These are phyloP conservation scores for Euthynnus affinis DNA, from an alignment of 2,797 vertebrate species.

Conservation along the genomic window DNA sequence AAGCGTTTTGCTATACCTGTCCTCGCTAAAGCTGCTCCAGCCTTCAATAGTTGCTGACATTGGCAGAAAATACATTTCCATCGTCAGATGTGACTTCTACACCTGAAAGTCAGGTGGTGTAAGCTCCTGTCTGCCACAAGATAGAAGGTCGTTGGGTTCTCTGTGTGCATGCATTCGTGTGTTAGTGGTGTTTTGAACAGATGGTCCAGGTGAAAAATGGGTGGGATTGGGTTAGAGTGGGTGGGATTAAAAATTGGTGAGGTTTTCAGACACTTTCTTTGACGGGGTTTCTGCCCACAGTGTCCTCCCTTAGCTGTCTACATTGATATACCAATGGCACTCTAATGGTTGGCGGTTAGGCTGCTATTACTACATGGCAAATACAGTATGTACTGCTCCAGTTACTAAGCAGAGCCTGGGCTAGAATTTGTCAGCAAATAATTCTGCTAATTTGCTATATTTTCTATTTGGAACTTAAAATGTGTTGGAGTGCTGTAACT, in stretches of 20 bases:
- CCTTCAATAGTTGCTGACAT: background rate
- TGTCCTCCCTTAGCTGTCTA: background rate
- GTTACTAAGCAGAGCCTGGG: background rate
- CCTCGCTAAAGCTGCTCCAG: background rate
- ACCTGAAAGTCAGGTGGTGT: slow-evolving; percentile 1
- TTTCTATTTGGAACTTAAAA: too few species aligned
- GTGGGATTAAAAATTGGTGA: slow-evolving; percentile 20
- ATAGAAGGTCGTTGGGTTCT: slow-evolving; percentile 4
- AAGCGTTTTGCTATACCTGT: background rate
- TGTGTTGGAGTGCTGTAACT: too few species aligned
- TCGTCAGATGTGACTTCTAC: slow-evolving; percentile 18
- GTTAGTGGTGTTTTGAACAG: slow-evolving; percentile 55
- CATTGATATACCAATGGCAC: slow-evolving; percentile 11
- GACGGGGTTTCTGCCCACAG: background rate
- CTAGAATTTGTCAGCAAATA: too few species aligned
- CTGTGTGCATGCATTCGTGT: slow-evolving; percentile 23
- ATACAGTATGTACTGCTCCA: background rate
- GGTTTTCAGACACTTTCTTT: slow-evolving; percentile 12
- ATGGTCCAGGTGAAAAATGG: slow-evolving; percentile 51
- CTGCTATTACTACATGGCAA: too few species aligned
- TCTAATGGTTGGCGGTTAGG: background rate
- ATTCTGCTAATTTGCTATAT: background rate
- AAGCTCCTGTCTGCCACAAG: slow-evolving; percentile 1
- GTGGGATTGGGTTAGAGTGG: slow-evolving; percentile 17
- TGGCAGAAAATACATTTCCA: background rate